Evolutionary conservation across 1,140 invertebrate genomes (phyloP).

Genomic region (Drosophila rufa): DNA sequence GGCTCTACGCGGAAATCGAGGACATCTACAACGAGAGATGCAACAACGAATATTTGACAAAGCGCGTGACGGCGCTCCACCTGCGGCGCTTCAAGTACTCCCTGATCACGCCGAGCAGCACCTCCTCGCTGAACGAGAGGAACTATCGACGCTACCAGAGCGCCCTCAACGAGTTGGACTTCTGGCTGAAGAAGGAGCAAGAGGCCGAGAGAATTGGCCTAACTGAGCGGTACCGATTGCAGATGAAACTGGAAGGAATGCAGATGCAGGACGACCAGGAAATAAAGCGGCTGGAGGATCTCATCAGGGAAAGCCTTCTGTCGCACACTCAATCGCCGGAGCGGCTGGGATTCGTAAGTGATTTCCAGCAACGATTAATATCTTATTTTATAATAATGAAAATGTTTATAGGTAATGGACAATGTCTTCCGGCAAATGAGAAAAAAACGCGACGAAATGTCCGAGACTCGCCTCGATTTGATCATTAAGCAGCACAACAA

Average conservation of each 20-base stretch:
- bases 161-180: constrained; percentile 7
- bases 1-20: not conserved
- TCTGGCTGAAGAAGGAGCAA: not conserved
- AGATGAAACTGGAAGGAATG: not conserved
- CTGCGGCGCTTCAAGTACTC: constrained; percentile 9
- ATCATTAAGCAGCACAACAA: constrained; percentile 18
- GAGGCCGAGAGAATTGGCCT: not conserved
- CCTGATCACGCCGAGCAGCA: not conserved
- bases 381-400: not conserved
- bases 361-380: not conserved
- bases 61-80: not conserved
- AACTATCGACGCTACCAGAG: not conserved
- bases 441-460: constrained; percentile 14
- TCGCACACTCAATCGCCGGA: not conserved
- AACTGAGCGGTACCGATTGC: not conserved
- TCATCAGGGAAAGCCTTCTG: not conserved
- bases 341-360: not conserved
- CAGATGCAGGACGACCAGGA: not conserved
- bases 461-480: constrained; percentile 1
- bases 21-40: not conserved
- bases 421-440: not conserved
- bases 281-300: not conserved
- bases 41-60: not conserved
- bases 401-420: not conserved
- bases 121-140: not conserved